Evolutionary conservation across 2,797 vertebrate species (phyloP), one percentile per base, ranked within the genome.

Genomic region (Fringilla coelebs): DNA sequence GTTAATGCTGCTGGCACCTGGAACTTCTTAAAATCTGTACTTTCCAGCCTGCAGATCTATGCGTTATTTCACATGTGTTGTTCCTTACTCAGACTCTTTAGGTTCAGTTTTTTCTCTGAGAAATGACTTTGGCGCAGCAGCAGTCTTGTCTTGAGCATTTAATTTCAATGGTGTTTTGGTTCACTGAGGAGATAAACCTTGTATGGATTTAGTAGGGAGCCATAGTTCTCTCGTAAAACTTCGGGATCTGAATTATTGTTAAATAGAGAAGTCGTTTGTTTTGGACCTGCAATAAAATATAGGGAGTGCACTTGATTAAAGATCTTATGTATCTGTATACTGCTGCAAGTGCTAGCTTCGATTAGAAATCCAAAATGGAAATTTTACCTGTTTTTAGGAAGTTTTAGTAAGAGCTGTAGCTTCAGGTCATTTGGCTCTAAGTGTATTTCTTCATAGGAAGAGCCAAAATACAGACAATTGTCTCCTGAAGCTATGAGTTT

Each of bases 401-500:
- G 12, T 51, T 48, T 73, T 48, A 49, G 6, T 61, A 61, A 85
- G 49, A 85, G 10, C 41, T 77, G 36, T 89, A 87, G 41, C 74
- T 93, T 43, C 62, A 28, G 62, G 58, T 86, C 22, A 13, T 77
- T 94, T 96, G 83, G 15, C 63, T 94, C 29, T 21, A 28, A 62
- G 43, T 55, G 31, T 71, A 13, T 79, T 91, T 66, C n/a, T 85
- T 79, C 34, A 13, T 29, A 55, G 63, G 57, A 74, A 71, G 48
- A 71, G 60, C 48, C 63, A 61, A 86, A 85, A 67, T 60, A 55
- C 40, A 70, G 63, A 31, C 43, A 60, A 2, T 48, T 70, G 32
- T 73, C 63, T 96, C 77, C 80, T 86, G 85, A 85, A 94, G 84
- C 74, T 72, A 25, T 43, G 54, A 19, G n/a, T 70, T 86, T 90